A percentile compares a stretch with the other conserved stretches of the same genome.
phyloP scores from a whole-genome alignment of 2,797 vertebrate species.

The Sphenodon punctatus region DNA sequence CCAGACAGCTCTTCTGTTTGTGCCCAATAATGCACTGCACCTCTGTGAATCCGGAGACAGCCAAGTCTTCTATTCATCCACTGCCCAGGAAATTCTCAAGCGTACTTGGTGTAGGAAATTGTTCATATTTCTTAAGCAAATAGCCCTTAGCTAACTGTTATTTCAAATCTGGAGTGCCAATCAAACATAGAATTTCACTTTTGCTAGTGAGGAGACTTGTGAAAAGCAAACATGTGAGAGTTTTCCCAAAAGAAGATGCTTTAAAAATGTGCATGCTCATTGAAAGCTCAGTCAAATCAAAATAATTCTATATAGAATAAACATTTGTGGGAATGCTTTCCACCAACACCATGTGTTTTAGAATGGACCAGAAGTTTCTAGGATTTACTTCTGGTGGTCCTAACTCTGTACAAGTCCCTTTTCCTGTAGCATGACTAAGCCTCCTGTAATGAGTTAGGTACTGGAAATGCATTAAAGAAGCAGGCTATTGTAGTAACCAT shows the following conservation, averaged over 20 bases:
- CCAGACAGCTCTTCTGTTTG: no score
- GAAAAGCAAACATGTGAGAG: no score
- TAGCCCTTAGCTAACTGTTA: background rate
- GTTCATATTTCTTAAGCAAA: background rate
- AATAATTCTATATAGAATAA: no score
- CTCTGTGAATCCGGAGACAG: slow-evolving; percentile 18
- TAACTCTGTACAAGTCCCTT: background rate
- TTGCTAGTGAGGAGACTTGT: background rate
- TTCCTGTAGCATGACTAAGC: background rate
- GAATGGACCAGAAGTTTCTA: no score
- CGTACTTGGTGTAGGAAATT: background rate
- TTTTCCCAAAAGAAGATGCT: no score
- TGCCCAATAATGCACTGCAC: no score
- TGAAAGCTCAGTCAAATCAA: no score
- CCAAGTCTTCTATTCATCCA: background rate
- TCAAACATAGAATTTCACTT: slow-evolving; percentile 6
- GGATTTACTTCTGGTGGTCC: no score
- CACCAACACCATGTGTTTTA: no score
- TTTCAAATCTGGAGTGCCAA: background rate
- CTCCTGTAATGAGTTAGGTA: background rate
- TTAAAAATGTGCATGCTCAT: background rate
- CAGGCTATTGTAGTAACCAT: slow-evolving; percentile 7
- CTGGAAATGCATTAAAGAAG: background rate
- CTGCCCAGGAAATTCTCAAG: background rate
- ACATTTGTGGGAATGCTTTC: no score